Percentiles rank a stretch among this genome's conserved stretches.
Evolutionary conservation across 2,113 vertebrate species (phyloP).

Genomic region (Gavia stellata): DNA sequence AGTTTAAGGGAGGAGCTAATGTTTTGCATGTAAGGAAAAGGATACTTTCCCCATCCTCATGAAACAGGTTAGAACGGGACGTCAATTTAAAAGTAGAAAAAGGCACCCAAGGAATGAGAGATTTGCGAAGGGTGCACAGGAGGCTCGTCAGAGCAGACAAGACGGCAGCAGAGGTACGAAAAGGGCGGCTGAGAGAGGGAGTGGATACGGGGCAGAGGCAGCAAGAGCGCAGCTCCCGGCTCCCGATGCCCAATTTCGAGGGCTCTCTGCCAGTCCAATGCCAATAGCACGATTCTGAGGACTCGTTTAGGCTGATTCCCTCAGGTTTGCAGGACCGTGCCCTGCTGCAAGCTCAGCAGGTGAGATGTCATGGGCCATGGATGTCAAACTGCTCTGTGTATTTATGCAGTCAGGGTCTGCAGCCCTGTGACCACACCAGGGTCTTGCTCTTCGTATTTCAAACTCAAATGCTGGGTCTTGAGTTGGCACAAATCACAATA

Average conservation of each 20-base stretch:
- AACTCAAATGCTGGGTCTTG: background rate
- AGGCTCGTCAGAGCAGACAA: background rate
- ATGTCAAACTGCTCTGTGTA: background rate
- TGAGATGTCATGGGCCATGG: rapidly evolving
- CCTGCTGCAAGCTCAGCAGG: background rate
- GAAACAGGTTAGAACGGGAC: background rate
- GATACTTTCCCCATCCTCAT: background rate
- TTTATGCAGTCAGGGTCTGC: background rate
- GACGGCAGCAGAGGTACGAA: background rate
- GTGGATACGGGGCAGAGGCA: background rate
- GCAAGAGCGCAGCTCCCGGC: background rate
- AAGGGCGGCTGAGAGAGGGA: background rate
- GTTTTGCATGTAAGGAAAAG: background rate
- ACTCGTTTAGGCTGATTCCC: background rate
- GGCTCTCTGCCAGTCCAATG: rapidly evolving
- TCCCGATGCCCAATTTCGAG: rapidly evolving
- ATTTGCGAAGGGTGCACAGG: background rate
- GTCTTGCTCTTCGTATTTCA: background rate
- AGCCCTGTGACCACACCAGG: background rate
- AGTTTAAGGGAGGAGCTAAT: background rate
- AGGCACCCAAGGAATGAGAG: background rate
- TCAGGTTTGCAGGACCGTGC: background rate
- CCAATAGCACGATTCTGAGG: rapidly evolving
- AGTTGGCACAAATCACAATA: background rate
- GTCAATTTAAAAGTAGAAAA: background rate